Base-by-base conservation (phyloP, 2,113 vertebrate genomes). In the Perccottus glenii region DNA sequence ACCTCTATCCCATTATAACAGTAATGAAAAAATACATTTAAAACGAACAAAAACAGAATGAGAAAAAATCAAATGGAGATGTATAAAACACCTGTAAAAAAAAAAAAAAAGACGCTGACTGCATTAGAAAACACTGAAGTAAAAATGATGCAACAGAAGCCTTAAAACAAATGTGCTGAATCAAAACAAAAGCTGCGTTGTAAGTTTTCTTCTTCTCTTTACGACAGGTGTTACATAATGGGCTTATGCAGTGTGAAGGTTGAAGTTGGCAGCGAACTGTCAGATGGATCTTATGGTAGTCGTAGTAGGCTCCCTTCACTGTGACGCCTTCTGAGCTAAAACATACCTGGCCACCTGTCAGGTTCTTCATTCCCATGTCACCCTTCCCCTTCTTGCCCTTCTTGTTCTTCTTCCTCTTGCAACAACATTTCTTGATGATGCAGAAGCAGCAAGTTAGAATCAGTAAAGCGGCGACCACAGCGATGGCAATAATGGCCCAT, bases 341-440 rank as follows among this genome's bases (percentile, higher is more conserved):
- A 82, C 90, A 62, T 92, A 93, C 92, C 92, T 93, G 91, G 81
- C 92, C 92, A 52, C 92, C 93, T 81, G 96, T 97, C 93, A 99
- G 94, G 89, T 99, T 97, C 90, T 96, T 99, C 97, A 99, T 97
- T 71, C 96, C 96, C 93, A 98, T 95, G 83, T 95, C 95, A 60
- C 97, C 97, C 84, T 99, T 99, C 45, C 95, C 96, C 77, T 99
- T 99, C 90, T 98, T 97, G 72, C 92, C 92, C 87, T 99, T 99
- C 92, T 98, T 99, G 91, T 94, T 96, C 91, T 96, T 99, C 93
- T 96, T 98, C 94, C 96, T 99, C 92, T 98, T 98, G 87, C 96
- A 98, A 86, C 95, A 98, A 91, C 97, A 98, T 84, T 99, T 99
- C 91, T 99, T 99, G 89, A 97, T 93, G 89, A 98, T 95, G 93